Percentiles rank a stretch among this genome's conserved stretches.
Evolutionary conservation across 2,888 invertebrate species (phyloP).

Genomic region (Andrena flavipes): DNA sequence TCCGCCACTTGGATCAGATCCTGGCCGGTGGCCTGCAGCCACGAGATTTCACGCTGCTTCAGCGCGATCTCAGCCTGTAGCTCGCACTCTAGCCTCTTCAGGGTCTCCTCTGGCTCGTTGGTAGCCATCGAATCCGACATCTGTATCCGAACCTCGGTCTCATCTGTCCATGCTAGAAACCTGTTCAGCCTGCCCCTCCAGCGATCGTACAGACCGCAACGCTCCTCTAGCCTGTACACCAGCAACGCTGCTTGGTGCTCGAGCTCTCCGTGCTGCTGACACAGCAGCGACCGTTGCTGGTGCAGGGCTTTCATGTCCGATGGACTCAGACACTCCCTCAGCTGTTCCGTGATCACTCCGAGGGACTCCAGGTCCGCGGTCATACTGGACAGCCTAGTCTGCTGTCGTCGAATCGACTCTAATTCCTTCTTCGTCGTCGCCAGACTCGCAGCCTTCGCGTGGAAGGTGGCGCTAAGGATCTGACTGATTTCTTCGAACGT

Average conservation of each 20-base stretch:
- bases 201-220: constrained; percentile 89
- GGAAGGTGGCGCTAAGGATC: constrained; percentile 87
- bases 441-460: constrained; percentile 86
- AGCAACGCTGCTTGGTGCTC: constrained; percentile 91
- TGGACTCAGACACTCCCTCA: constrained; percentile 94
- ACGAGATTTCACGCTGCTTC: constrained; percentile 92
- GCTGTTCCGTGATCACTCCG: constrained; percentile 91
- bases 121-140: constrained; percentile 84
- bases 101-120: constrained; percentile 90
- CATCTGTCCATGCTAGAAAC: constrained; percentile 90
- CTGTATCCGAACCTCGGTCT: constrained; percentile 86
- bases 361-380: constrained; percentile 89
- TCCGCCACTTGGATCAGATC: constrained; percentile 89
- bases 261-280: constrained; percentile 92
- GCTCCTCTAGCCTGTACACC: constrained; percentile 91
- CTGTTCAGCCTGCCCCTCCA: constrained; percentile 89
- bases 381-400: constrained; percentile 87
- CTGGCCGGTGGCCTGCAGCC: constrained; percentile 90
- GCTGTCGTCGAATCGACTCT: constrained; percentile 87
- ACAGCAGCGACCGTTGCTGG: constrained; percentile 91
- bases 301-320: constrained; percentile 92
- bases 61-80: constrained; percentile 91
- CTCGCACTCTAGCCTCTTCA: constrained; percentile 90
- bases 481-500: constrained; percentile 89
- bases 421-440: constrained; percentile 88